These are phyloP conservation scores for Oppia nitens DNA, from an alignment of 1,140 invertebrate species.

Conservation along the genomic window DNA sequence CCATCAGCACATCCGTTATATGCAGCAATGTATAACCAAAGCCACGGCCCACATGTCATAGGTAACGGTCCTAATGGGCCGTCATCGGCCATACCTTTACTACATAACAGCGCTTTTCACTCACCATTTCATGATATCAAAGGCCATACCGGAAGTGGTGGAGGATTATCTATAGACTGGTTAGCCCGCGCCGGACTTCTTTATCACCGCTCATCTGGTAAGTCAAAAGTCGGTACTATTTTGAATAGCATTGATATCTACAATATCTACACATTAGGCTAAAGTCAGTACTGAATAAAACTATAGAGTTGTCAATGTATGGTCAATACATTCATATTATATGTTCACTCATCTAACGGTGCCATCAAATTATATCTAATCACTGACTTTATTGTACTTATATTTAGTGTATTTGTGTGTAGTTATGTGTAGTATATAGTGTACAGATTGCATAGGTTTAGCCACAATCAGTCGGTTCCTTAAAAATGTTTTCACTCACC, in stretches of 20 bases:
- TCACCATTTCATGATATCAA: slow-evolving; percentile 15
- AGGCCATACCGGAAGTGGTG: slow-evolving; percentile 1
- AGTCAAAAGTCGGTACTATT: neutral
- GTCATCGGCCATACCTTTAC: neutral
- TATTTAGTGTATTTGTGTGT: too few relatives aligned
- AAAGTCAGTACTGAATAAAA: too few relatives aligned
- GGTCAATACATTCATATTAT: too few relatives aligned
- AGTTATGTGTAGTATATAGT: too few relatives aligned
- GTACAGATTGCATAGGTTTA: too few relatives aligned
- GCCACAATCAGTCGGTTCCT: too few relatives aligned
- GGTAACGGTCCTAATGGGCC: neutral
- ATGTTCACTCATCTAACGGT: too few relatives aligned
- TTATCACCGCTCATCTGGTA: neutral
- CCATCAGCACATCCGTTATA: slow-evolving; percentile 2
- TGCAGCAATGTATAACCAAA: slow-evolving; percentile 1
- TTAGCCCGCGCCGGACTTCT: slow-evolving; percentile 6
- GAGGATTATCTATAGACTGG: slow-evolving; percentile 11
- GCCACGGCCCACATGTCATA: neutral
- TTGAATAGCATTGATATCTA: neutral
- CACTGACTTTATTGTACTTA: too few relatives aligned
- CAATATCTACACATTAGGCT: too few relatives aligned
- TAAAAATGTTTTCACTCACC: too few relatives aligned
- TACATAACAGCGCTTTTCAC: slow-evolving; percentile 10
- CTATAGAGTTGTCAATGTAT: too few relatives aligned
- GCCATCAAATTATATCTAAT: too few relatives aligned